Conservation (phyloP, 1,140 invertebrate genomes). For the Cotesia chilonis region DNA sequence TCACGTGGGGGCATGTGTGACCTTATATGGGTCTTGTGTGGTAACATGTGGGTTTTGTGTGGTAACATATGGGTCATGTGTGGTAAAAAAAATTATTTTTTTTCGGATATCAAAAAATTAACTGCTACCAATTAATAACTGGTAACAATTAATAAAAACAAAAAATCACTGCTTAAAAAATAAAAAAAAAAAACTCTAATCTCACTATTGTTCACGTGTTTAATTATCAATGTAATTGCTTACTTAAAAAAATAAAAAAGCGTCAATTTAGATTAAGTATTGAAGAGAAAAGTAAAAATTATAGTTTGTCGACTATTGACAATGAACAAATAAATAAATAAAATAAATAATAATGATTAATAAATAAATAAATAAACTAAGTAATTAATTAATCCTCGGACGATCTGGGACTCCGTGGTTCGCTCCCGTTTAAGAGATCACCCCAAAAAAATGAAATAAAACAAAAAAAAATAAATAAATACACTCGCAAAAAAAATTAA, state of each 20-base stretch:
- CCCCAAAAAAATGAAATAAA: neutral
- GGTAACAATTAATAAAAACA: too few relatives aligned
- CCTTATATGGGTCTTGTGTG: too few relatives aligned
- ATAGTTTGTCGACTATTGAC: slow-evolving; percentile 1
- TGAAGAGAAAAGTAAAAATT: neutral
- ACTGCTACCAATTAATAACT: too few relatives aligned
- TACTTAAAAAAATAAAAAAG: neutral
- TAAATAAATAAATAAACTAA: neutral
- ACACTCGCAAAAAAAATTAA: neutral
- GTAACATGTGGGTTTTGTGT: too few relatives aligned
- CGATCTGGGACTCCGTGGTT: slow-evolving; percentile 20
- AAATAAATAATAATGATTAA: slow-evolving; percentile 21
- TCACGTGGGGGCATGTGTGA: too few relatives aligned
- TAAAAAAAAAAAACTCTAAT: slow-evolving; percentile 12
- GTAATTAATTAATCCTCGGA: slow-evolving; percentile 6
- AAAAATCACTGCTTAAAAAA: neutral
- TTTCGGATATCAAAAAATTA: too few relatives aligned
- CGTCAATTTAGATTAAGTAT: too few relatives aligned
- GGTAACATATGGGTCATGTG: too few relatives aligned
- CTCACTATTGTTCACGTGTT: slow-evolving; percentile 8
- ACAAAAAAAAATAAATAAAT: slow-evolving; percentile 16
- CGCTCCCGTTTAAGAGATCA: slow-evolving; percentile 18
- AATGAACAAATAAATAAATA: neutral
- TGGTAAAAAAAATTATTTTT: too few relatives aligned
- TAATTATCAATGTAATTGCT: slow-evolving; percentile 16